Conservation (phyloP, 2,888 invertebrate species). For the Archips xylosteana region DNA sequence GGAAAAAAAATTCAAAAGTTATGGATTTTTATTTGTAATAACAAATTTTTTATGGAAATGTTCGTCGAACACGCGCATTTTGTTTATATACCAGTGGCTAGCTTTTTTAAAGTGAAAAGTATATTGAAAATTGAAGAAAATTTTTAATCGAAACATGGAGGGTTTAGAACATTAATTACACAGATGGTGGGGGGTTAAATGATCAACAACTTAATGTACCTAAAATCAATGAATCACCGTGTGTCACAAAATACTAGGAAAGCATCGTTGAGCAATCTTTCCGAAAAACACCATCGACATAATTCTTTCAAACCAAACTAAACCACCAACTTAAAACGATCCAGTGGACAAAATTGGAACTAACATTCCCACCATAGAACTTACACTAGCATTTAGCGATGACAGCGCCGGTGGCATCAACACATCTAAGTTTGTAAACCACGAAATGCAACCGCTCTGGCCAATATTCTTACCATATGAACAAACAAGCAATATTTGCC, state of each 20-base stretch:
- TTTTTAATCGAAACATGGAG: background rate
- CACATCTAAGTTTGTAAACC: background rate
- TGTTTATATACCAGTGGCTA: too few relatives aligned
- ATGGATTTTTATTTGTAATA: too few relatives aligned
- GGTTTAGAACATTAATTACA: background rate
- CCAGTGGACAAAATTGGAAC: background rate
- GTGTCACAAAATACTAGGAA: background rate
- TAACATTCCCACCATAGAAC: background rate
- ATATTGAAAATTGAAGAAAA: too few relatives aligned
- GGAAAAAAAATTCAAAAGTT: too few relatives aligned
- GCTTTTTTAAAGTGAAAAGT: too few relatives aligned
- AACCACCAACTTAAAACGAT: background rate
- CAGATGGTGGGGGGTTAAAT: background rate
- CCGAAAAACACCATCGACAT: slow-evolving; percentile 8
- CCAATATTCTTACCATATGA: slow-evolving; percentile 49
- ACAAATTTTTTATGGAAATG: too few relatives aligned
- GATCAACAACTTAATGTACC: background rate
- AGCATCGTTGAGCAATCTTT: slow-evolving; percentile 10
- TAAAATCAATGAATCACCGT: slow-evolving; percentile 24
- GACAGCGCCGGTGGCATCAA: background rate
- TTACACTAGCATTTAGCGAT: background rate
- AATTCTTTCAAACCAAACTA: slow-evolving; percentile 2
- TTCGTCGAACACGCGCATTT: too few relatives aligned
- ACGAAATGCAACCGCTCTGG: slow-evolving; percentile 6
- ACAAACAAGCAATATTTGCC: slow-evolving; percentile 50